Evolutionary conservation across 2,113 vertebrate genomes (phyloP).

Genomic region (Cervus canadensis): DNA sequence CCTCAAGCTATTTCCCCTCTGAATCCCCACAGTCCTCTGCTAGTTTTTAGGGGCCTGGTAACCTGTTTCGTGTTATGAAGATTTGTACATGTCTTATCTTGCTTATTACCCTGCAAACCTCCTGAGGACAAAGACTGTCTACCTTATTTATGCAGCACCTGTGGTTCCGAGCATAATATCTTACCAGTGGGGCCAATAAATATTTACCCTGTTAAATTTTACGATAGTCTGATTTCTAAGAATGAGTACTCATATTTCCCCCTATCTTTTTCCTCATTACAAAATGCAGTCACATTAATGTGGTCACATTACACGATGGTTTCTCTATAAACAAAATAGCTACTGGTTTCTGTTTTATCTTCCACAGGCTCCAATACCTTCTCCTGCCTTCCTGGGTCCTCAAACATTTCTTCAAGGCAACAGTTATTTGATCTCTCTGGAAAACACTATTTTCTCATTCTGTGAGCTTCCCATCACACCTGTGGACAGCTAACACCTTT

Average conservation of each 20-base stretch:
- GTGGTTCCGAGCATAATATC: neutral
- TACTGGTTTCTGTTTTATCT: neutral
- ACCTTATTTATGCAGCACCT: constrained; percentile 7
- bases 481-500: neutral
- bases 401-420: neutral
- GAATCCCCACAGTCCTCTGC: neutral
- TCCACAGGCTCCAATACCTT: neutral
- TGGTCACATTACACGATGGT: neutral
- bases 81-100: neutral
- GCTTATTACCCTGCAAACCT: neutral
- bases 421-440: neutral
- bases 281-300: neutral
- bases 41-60: neutral
- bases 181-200: neutral
- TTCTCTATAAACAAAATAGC: neutral
- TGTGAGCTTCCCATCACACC: neutral
- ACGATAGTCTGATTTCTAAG: constrained; percentile 25
- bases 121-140: neutral
- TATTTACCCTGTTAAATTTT: constrained; percentile 20
- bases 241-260: neutral
- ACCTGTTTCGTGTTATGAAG: neutral
- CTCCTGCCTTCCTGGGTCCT: neutral
- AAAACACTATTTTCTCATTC: neutral
- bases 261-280: neutral
- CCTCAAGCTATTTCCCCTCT: neutral